These are phyloP conservation scores for Orius laevigatus DNA, from an alignment of 1,140 invertebrate species.

Conservation along the genomic window DNA sequence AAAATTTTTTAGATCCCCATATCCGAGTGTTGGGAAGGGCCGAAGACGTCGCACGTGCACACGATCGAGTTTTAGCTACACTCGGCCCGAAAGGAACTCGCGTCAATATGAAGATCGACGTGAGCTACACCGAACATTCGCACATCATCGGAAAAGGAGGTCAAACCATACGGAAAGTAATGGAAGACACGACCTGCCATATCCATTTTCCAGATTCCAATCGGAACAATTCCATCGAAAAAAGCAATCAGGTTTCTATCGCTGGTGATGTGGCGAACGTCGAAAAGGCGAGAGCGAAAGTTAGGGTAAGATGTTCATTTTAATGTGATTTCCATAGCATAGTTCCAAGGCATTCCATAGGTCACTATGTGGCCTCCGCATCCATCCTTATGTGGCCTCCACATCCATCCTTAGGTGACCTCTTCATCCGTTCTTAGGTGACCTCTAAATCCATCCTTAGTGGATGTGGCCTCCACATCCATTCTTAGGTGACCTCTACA, in stretches of 20 bases:
- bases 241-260: constrained; percentile 90
- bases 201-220: constrained; percentile 98
- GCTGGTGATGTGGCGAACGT: constrained; percentile 79
- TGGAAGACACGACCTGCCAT: constrained; percentile 90
- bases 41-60: constrained; percentile 65
- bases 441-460: no score
- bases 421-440: no score
- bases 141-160: constrained; percentile 96
- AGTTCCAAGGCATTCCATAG: no score
- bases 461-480: no score
- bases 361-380: no score
- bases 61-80: constrained; percentile 69
- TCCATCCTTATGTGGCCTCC: no score
- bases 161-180: constrained; percentile 84
- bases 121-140: constrained; percentile 94
- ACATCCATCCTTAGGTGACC: no score
- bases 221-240: constrained; percentile 76
- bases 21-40: constrained; percentile 72
- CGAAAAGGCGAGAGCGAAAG: constrained; percentile 68
- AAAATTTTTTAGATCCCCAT: constrained; percentile 81
- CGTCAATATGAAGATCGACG: constrained; percentile 94
- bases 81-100: constrained; percentile 74
- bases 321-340: no score
- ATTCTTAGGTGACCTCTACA: no score
- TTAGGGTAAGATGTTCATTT: no score